Percentiles rank a stretch among this genome's conserved stretches.
These are phyloP conservation scores for Cacoxenus indagator DNA, from an alignment of 2,888 invertebrate species.

Conservation along the genomic window DNA sequence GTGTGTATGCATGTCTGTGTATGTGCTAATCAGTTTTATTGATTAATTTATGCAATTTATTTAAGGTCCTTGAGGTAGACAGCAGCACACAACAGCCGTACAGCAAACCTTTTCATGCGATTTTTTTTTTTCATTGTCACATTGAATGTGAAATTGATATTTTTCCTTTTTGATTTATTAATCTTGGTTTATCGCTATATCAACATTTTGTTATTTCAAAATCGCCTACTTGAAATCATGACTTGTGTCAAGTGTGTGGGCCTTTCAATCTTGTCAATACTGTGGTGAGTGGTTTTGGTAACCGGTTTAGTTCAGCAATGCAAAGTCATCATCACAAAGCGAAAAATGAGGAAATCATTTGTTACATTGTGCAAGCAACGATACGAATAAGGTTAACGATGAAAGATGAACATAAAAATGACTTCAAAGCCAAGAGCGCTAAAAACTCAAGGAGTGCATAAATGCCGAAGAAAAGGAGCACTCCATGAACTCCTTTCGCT, in stretches of 20 bases:
- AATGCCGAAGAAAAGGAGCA: slow-evolving; percentile 4
- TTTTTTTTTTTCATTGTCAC: neutral
- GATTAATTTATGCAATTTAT: slow-evolving; percentile 18
- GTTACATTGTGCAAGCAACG: neutral
- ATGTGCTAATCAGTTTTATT: slow-evolving; percentile 14
- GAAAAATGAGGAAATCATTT: neutral
- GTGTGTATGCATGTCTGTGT: neutral
- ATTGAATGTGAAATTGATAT: slow-evolving; percentile 4
- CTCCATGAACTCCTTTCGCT: slow-evolving; percentile 22
- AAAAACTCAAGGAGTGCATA: slow-evolving; percentile 5
- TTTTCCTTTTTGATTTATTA: slow-evolving; percentile 2
- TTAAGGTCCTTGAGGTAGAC: slow-evolving; percentile 8
- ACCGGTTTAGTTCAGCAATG: neutral
- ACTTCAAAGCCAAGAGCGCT: neutral
- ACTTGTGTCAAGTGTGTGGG: neutral
- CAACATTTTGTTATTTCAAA: neutral
- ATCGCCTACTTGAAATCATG: neutral
- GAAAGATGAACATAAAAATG: neutral
- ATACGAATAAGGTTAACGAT: too few species aligned
- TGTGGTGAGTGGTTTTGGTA: neutral
- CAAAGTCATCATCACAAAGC: neutral
- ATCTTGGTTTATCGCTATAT: slow-evolving; percentile 1
- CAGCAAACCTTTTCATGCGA: too few species aligned
- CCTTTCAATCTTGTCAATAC: too few species aligned
- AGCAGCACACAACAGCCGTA: neutral